Percentiles rank a stretch among this genome's conserved stretches.
phyloP scores from a whole-genome alignment of 1,140 invertebrate genomes.

The Drosophila cardini region DNA sequence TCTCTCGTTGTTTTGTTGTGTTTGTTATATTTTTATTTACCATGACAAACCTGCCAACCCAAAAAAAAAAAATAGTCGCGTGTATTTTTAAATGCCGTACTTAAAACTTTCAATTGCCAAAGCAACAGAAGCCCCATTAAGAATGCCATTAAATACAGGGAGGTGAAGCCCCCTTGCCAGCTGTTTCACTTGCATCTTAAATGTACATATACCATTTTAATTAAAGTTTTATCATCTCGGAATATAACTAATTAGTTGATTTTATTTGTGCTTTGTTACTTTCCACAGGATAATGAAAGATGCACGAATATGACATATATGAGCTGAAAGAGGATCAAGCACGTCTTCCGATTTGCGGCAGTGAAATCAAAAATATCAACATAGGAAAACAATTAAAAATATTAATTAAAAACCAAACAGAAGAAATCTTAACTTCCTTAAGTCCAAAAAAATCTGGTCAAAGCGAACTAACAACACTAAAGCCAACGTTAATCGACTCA shows the following conservation, averaged over 20 bases:
- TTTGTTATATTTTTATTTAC: constrained; percentile 1
- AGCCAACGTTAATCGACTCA: constrained; percentile 10
- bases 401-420: constrained; percentile 3
- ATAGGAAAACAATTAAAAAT: neutral
- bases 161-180: neutral
- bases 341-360: constrained; percentile 65
- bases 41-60: constrained; percentile 12
- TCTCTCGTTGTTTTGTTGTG: neutral
- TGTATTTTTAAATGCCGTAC: constrained; percentile 1
- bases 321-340: constrained; percentile 75
- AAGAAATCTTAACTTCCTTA: constrained; percentile 20
- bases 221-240: neutral
- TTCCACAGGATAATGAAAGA: constrained; percentile 80
- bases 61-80: constrained; percentile 4
- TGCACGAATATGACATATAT: constrained; percentile 82
- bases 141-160: neutral
- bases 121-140: neutral
- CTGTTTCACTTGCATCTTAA: neutral
- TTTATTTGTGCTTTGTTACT: constrained; percentile 1
- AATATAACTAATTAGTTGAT: neutral
- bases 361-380: constrained; percentile 1
- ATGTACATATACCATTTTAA: neutral
- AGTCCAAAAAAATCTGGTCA: constrained; percentile 11
- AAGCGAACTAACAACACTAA: neutral
- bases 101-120: neutral